Conservation (phyloP, 2,113 vertebrate species). For the Seriola rivoliana region DNA sequence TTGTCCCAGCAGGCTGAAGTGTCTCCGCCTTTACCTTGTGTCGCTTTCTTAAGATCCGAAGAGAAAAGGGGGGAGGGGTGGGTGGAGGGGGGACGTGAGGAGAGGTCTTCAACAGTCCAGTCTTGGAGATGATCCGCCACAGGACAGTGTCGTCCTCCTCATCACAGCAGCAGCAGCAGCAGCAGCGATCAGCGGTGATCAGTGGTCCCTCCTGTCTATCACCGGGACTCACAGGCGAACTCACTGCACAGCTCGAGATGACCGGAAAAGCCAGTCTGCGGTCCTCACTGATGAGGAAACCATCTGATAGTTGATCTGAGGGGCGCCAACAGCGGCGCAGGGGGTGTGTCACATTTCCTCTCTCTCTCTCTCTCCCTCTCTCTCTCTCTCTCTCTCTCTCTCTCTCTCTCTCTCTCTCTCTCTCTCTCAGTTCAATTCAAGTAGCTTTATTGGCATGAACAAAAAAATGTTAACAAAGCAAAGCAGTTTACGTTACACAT, state of each 20-base stretch:
- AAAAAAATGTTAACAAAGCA: too few relatives aligned
- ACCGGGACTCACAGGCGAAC: slow-evolving; percentile 3
- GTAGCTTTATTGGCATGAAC: too few relatives aligned
- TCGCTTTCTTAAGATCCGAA: slow-evolving; percentile 6
- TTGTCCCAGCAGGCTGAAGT: slow-evolving; percentile 14
- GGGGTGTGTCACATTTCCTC: slow-evolving; percentile 45
- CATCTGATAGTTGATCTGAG: slow-evolving; percentile 56
- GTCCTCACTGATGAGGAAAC: slow-evolving; percentile 36
- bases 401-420: too few relatives aligned
- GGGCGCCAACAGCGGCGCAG: slow-evolving; percentile 45
- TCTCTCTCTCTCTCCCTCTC: neutral
- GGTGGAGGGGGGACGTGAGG: too few relatives aligned
- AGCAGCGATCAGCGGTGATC: neutral
- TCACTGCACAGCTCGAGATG: neutral
- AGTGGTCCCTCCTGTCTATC: slow-evolving; percentile 4
- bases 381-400: neutral
- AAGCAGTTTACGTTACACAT: too few relatives aligned
- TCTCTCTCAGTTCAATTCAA: too few relatives aligned
- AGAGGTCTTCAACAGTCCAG: slow-evolving; percentile 15
- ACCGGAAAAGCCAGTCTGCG: slow-evolving; percentile 36
- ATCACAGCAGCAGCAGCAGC: slow-evolving; percentile 1
- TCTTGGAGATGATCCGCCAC: neutral
- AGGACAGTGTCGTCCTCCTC: slow-evolving; percentile 35
- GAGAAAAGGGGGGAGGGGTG: neutral
- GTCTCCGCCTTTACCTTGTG: slow-evolving; percentile 51